phyloP scores from a whole-genome alignment of 2,888 invertebrate genomes.

The Vandiemenella viatica region DNA sequence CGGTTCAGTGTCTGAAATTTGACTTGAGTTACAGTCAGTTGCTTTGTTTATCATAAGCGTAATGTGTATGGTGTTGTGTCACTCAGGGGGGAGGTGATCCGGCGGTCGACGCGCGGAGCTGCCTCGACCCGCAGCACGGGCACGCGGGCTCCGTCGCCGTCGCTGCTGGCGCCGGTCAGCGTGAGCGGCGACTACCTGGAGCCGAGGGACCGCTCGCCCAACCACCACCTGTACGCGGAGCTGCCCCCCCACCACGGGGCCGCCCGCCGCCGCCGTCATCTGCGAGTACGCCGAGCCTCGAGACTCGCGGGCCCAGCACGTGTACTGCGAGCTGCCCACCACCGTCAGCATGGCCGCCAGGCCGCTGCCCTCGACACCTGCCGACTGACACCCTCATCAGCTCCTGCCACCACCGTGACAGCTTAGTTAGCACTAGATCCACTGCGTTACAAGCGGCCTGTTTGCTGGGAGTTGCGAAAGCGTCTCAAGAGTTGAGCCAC shows the following conservation, averaged over 20 bases:
- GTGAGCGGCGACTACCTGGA: constrained; percentile 36
- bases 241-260: constrained; percentile 26
- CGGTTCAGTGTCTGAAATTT: too few relatives aligned
- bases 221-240: constrained; percentile 48
- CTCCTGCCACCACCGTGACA: background rate
- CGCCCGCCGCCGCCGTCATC: constrained; percentile 21
- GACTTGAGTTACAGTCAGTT: too few relatives aligned
- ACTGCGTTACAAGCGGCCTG: too few relatives aligned
- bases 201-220: constrained; percentile 27
- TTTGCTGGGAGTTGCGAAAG: too few relatives aligned
- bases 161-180: constrained; percentile 34
- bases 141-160: constrained; percentile 43
- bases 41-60: too few relatives aligned
- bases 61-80: too few relatives aligned
- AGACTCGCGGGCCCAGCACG: constrained; percentile 34
- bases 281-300: constrained; percentile 41
- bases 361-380: constrained; percentile 53
- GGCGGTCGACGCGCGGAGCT: too few relatives aligned
- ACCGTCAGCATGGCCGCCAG: constrained; percentile 44
- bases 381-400: background rate
- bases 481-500: too few relatives aligned
- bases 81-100: too few relatives aligned
- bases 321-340: constrained; percentile 38
- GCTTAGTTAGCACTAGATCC: too few relatives aligned
- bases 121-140: too few relatives aligned